Evolutionary conservation across 2,113 vertebrate species (phyloP), one percentile per base, ranked within the genome.

Genomic region (Pteropus alecto): DNA sequence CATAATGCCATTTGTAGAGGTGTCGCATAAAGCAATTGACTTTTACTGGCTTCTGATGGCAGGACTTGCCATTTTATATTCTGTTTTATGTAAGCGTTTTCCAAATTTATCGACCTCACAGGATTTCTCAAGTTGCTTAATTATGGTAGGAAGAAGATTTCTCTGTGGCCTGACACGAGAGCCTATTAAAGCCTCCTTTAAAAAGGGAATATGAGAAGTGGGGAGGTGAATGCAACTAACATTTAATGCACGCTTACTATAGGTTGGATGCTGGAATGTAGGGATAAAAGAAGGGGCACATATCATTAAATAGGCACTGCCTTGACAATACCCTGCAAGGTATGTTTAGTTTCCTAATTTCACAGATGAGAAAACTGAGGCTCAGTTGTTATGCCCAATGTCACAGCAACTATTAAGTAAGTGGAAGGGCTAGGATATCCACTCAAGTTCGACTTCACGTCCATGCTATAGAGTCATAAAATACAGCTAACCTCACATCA

Each of bases 1-100:
- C 98, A 98, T 99, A 98, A 98, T 98, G 98, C 98, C 98, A 98
- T 99, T 99, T 98, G 98, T 98, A 96, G 98, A 99, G 98, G 98
- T 99, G 98, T 98, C 73, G 18, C 61, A 77, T 98, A 99, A 98
- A 98, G 98, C 98, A 97, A 98, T 98, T 98, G 98, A 98, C 99
- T 99, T 99, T 99, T 99, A 99, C 98, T 98, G 98, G 98, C 98
- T 99, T 98, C 98, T 98, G 98, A 98, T 98, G 98, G 98, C 98
- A 98, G 95, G 97, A 92, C 97, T 98, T 98, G 98, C 98, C 97
- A 97, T 97, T 98, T 98, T 98, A 98, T 96, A 98, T 98, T 98
- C 98, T 98, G 98, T 98, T 98, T 99, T 99, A 98, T 99, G 97
- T 98, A 98, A 98, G 98, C 73, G 51, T 98, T 98, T 98, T 98